Evolutionary conservation across 2,113 vertebrate genomes (phyloP), one percentile per base, ranked within the genome.

Genomic region (Malurus cyaneus): DNA sequence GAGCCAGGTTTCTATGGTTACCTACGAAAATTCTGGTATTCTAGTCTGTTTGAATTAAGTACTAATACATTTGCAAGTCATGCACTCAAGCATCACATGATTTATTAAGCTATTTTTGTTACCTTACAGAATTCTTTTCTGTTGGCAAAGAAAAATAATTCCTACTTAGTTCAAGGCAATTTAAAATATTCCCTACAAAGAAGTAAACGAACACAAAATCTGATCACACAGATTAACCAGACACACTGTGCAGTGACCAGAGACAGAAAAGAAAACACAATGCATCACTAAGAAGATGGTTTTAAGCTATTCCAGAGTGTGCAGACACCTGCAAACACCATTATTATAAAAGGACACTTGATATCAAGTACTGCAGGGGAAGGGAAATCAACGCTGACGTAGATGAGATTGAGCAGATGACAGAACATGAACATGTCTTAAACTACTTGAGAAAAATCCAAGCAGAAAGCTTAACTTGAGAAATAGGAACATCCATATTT

Each of bases 241-340:
- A 69, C 14, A 53, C 32, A 94, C 62, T 59, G 10, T 80, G 15
- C 57, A 80, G 42, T 23, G 59, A 76, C 54, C 19, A 78, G 32
- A 93, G 20, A 81, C 41, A 84, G 29, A 82, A 80, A 70, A 70
- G 15, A 91, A 83, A 87, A 67, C 23, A 80, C 3, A 49, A 28
- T 16, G 24, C 56, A 13, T 41, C 79, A 80, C 25, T 24, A 42
- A 65, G 47, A 81, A 60, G n/a, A 77, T 41, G 0, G 23, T 29
- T 88, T 91, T 54, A 91, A 87, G 52, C 73, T 77, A 80, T 65
- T 77, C 52, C 79, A 93, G 65, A 71, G 44, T 19, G 52, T 15
- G 31, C 7, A 90, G 88, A 74, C 88, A 95, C 64, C 93, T 94
- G 92, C 67, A 93, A 96, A 92, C 39, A 83, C 53, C 86, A 90